Base-by-base conservation (phyloP, 2,888 invertebrate species). In the Myathropa florea region DNA sequence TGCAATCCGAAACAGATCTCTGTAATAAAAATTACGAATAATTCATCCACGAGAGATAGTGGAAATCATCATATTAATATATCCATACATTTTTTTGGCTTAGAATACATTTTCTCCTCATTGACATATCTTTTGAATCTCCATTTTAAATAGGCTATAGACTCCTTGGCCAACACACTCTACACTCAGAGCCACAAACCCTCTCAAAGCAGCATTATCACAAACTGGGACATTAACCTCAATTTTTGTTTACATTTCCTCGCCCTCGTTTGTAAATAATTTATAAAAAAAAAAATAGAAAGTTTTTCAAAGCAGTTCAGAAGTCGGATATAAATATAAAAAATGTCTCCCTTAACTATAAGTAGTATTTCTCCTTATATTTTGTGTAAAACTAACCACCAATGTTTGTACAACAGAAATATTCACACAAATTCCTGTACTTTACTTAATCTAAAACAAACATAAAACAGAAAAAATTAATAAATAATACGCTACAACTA, bases 341-440 rank as follows among this genome's bases (percentile, higher is more conserved):
- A 18, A 0, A 46, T 14, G 10, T 21, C 28, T 28, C 39, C 28
- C 14, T 39, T 57, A 18, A 59, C 59, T 33, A 53, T 63, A 30
- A 68, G 55, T 24, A 28, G 33, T 70, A 33, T 26, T 12, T 53
- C 12, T 24, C 23, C 24, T 57, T 24, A 23, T 24, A 61, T 33
- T 46, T 77, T 33, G 72, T 60, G n/a, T 61, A 18, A 59, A 73
- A 68, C 68, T 73, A 73, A 83, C 79, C 83, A 77, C 71, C 72
- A 83, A 83, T 68, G 57, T 78, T 70, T 83, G 63, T 79, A 79
- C 53, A 81, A 60, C 64, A 18, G 72, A 18, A 57, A 33, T 33
- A 46, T 46, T 18, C 18, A 46, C 46, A 46, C 46, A 46, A 59
- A 77, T 81, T 85, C 81, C 81, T 85, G n/a, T 71, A 72, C 81